phyloP scores from a whole-genome alignment of 30 jellyfish, hydroid and myxozoan genomes.

The Hydra vulgaris region DNA sequence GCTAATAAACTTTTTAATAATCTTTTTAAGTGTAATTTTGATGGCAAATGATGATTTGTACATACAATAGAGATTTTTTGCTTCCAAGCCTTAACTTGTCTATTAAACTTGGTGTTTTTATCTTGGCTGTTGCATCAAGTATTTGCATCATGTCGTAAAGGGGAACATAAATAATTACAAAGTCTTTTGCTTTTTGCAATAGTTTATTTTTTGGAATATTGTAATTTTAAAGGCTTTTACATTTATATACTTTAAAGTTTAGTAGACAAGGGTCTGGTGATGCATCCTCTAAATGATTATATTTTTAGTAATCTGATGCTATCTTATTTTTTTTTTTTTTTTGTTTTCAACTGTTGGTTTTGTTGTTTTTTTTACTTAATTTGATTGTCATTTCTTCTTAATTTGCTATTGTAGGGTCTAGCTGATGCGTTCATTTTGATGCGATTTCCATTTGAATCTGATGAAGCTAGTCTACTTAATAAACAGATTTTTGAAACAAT shows the following conservation, averaged over 20 bases:
- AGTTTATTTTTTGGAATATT: background rate
- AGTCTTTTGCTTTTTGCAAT: background rate
- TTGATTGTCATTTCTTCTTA: too few species aligned
- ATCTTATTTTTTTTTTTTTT: too few species aligned
- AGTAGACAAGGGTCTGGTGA: background rate
- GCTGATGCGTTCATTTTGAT: constrained; percentile 90
- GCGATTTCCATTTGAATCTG: constrained; percentile 84
- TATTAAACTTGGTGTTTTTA: constrained; percentile 15
- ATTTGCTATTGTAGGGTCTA: constrained; percentile 69
- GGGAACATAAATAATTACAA: constrained; percentile 19
- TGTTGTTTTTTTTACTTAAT: too few species aligned
- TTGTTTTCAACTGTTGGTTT: too few species aligned
- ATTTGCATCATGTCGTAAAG: constrained; percentile 29
- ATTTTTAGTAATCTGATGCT: constrained; percentile 34
- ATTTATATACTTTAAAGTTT: background rate
- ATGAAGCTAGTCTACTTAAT: constrained; percentile 75
- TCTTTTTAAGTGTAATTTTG: background rate
- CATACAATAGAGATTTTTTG: background rate
- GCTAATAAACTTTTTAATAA: too few species aligned
- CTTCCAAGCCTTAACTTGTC: background rate
- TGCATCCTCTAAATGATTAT: constrained; percentile 16
- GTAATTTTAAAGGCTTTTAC: background rate
- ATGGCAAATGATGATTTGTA: constrained; percentile 31
- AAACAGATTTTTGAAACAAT: constrained; percentile 91
- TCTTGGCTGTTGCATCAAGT: constrained; percentile 22